Evolutionary conservation across 2,797 vertebrate genomes (phyloP).

Genomic region (Cyprinella venusta): DNA sequence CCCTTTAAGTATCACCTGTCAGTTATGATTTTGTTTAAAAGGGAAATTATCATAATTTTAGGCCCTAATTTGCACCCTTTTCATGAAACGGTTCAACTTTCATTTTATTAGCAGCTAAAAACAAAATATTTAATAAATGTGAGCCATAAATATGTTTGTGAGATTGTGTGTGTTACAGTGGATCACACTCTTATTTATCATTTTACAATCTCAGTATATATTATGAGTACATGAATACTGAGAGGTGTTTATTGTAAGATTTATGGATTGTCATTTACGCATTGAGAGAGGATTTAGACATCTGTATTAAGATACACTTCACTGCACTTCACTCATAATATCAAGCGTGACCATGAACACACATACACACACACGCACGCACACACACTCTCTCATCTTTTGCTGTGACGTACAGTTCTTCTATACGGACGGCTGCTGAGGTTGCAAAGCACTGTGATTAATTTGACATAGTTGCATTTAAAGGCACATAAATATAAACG

Average conservation of each 20-base stretch:
- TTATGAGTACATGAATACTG: constrained; percentile 48
- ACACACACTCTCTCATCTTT: background rate
- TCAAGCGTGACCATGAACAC: constrained; percentile 10
- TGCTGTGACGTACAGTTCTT: constrained; percentile 37
- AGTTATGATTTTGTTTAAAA: background rate
- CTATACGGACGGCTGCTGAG: constrained; percentile 49
- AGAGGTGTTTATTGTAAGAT: constrained; percentile 41
- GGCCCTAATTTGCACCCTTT: background rate
- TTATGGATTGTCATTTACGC: constrained; percentile 48
- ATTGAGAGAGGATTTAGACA: constrained; percentile 50
- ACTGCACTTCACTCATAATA: constrained; percentile 43
- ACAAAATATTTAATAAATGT: background rate
- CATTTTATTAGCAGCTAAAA: background rate
- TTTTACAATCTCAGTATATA: constrained; percentile 21
- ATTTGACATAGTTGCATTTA: constrained; percentile 32
- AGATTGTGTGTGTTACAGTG: background rate
- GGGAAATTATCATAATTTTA: background rate
- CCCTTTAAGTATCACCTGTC: background rate
- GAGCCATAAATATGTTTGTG: background rate
- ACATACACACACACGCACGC: constrained; percentile 37
- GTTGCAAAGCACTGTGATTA: constrained; percentile 48
- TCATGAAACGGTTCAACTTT: background rate
- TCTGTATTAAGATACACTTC: constrained; percentile 56
- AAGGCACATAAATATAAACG: constrained; percentile 40
- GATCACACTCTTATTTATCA: constrained; percentile 16